These are phyloP conservation scores for Ataeniobius toweri DNA, from an alignment of 2,797 vertebrate genomes.

Conservation along the genomic window DNA sequence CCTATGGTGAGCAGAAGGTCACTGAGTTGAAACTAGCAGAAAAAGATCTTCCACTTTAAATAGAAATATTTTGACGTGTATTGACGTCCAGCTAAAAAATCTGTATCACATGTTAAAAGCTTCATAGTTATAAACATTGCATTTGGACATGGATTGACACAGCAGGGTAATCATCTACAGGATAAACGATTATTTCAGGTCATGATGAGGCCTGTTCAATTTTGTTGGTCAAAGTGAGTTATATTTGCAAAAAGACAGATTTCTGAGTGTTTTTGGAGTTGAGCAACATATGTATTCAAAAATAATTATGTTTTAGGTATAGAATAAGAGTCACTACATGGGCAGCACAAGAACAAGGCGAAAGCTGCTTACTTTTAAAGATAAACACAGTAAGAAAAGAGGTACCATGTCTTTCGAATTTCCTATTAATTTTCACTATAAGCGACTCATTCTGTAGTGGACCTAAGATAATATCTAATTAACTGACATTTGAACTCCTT, in stretches of 20 bases:
- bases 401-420: background rate
- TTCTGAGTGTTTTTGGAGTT: background rate
- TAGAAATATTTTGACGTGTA: background rate
- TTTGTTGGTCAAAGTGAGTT: background rate
- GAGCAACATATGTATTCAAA: background rate
- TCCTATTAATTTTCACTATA: background rate
- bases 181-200: background rate
- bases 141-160: background rate
- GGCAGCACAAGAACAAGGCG: background rate
- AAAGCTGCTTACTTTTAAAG: background rate
- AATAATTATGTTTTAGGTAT: background rate
- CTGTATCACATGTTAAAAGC: background rate
- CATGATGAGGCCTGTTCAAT: background rate
- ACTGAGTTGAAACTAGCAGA: too few relatives aligned
- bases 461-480: background rate
- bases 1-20: too few relatives aligned
- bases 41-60: background rate
- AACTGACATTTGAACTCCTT: too few relatives aligned
- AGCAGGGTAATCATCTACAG: background rate
- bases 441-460: background rate
- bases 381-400: background rate
- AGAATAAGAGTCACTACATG: background rate
- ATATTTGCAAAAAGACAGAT: background rate
- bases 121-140: background rate
- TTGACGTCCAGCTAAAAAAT: too few relatives aligned